Base-by-base conservation (phyloP, 2,888 invertebrate genomes). In the Dimorphilus gyrociliatus region DNA sequence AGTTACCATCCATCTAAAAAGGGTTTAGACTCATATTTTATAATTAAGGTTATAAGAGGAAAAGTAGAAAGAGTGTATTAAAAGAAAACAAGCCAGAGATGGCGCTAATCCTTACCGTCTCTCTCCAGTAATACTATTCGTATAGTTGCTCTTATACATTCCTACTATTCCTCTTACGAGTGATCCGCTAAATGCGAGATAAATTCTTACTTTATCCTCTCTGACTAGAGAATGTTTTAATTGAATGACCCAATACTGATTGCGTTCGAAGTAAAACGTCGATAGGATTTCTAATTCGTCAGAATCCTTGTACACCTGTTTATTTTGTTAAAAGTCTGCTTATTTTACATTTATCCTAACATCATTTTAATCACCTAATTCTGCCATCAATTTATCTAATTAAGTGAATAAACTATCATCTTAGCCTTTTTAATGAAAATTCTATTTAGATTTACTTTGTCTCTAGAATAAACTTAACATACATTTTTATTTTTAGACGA, bases 91-190 rank as follows among this genome's bases (percentile, higher is more conserved):
- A 10, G 18, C 10, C 21, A 10, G 21, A n/a, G 21, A 21, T 10
- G 21, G 21, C 4, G 19, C 2, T 3, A 19, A 16, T 18, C 8
- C 35, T 40, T 39, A 55, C 55, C 52, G 51, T 25, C 39, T 44
- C 29, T 48, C 32, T 2, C 45, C 46, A 2, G 51, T 55, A 4
- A 35, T 27, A 3, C 48, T 47, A 29, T 57, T 51, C 8, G 46
- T 36, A 39, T 79, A 74, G 4, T 64, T 67, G 35, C 78, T 78
- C 41, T 70, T 70, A 54, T 80, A 81, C 33, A 80, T 68, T 3
- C 80, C 80, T 32, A 76, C 72, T 47, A 78, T 74, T 40, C 72
- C 72, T 37, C 71, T 67, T 16, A 69, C 71, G 51, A 78, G 65
- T 38, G 68, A 67, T 0, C 79, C 79, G 37, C 62, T 59, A 48